Percentiles rank a stretch among this genome's conserved stretches.
phyloP scores from a whole-genome alignment of 2,797 vertebrate species.

The Neoniphon sammara region DNA sequence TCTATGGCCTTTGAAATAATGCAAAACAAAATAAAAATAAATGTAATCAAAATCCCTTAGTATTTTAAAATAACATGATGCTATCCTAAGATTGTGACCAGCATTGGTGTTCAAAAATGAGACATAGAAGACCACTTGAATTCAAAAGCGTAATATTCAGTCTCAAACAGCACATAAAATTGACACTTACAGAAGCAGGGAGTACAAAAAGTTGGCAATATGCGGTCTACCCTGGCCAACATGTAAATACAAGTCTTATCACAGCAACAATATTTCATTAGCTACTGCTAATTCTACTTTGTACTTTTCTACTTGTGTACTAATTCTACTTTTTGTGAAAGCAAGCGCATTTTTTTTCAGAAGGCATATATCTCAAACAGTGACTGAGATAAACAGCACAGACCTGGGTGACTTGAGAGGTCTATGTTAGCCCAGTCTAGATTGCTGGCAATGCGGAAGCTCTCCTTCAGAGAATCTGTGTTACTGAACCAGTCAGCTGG shows the following conservation, averaged over 20 bases:
- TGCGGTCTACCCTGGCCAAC: too few species aligned
- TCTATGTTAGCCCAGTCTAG: conserved; percentile 98
- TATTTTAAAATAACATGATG: background rate
- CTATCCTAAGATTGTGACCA: background rate
- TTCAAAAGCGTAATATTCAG: too few species aligned
- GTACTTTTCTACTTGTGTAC: too few species aligned
- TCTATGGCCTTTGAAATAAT: conserved; percentile 5
- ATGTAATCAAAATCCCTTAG: too few species aligned
- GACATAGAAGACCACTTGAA: too few species aligned
- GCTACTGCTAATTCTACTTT: background rate
- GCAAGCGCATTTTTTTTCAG: background rate
- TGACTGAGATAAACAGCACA: conserved; percentile 54
- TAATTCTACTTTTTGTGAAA: too few species aligned
- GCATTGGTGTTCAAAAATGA: background rate
- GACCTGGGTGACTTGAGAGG: conserved; percentile 94
- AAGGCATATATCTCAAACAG: background rate
- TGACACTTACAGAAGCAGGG: too few species aligned
- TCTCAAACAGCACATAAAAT: too few species aligned
- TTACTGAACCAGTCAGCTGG: conserved; percentile 94
- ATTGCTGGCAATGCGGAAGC: conserved; percentile 94
- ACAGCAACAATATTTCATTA: background rate
- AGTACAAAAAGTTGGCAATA: too few species aligned
- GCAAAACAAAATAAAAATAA: background rate
- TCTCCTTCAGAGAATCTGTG: conserved; percentile 95
- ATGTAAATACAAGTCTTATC: background rate